These are phyloP conservation scores for Microplitis mediator DNA, from an alignment of 1,140 invertebrate species.

Conservation along the genomic window DNA sequence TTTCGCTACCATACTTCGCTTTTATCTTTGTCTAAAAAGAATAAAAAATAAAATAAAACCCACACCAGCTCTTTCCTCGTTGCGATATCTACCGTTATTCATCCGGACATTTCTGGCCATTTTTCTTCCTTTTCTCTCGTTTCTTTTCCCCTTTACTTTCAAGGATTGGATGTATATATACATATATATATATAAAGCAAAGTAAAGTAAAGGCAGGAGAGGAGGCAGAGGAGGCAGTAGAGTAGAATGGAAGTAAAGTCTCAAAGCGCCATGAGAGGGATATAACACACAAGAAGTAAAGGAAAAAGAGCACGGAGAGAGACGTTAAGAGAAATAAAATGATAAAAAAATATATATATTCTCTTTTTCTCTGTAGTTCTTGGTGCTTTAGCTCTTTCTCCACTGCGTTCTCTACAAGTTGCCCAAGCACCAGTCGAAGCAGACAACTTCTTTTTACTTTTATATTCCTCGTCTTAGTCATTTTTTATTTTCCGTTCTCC, in stretches of 20 bases:
- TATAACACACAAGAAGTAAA: slow-evolving; percentile 1
- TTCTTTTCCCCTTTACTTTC: neutral
- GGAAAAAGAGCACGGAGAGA: slow-evolving; percentile 25
- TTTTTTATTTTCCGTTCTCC: slow-evolving; percentile 7
- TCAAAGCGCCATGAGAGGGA: no score
- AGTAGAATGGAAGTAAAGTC: no score
- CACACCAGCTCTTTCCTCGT: slow-evolving; percentile 16
- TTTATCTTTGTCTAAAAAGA: neutral
- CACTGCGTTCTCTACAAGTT: neutral
- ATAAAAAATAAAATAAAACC: slow-evolving; percentile 1
- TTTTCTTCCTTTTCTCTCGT: slow-evolving; percentile 24
- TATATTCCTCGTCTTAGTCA: slow-evolving; percentile 18
- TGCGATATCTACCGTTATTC: slow-evolving; percentile 30
- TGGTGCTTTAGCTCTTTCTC: slow-evolving; percentile 16
- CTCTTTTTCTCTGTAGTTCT: slow-evolving; percentile 2
- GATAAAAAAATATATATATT: neutral
- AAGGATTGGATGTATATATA: no score
- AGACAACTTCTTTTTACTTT: slow-evolving; percentile 27
- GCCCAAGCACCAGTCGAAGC: neutral
- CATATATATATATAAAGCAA: neutral
- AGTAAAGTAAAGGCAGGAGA: neutral
- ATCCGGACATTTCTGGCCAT: slow-evolving; percentile 30
- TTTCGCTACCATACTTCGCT: slow-evolving; percentile 27
- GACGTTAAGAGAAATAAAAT: neutral
- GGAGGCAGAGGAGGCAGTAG: no score